Evolutionary conservation across 2,797 vertebrate genomes (phyloP), one percentile per base, ranked within the genome.

Genomic region (Erithacus rubecula): DNA sequence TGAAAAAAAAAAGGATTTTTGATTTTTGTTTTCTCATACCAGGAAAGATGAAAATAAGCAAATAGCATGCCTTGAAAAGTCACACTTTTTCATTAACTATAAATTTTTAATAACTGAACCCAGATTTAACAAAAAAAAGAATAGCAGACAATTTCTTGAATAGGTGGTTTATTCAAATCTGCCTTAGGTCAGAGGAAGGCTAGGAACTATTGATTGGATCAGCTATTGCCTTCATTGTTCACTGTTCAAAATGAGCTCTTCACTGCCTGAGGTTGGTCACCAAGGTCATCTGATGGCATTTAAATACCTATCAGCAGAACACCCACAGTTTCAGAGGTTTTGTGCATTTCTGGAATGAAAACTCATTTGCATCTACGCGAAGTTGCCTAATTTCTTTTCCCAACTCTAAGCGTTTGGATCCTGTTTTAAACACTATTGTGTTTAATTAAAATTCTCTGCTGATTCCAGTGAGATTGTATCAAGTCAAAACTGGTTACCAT

Each of bases 381-480:
- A 69, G 23, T 39, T 59, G 39, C 60, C 27, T 65, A 7, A 29
- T 24, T 36, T 44, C 56, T 80, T 52, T 37, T 11, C 26, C 46
- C 49, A 36, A 1, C 59, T 23, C 26, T 62, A 17, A 86, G 34
- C 5, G 0, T 72, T 75, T 85, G 69, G 32, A 89, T 83, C 39
- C 14, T 34, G 29, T 62, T 87, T 83, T 83, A 92, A 93, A 77
- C 36, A 22, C 44, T 56, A 12, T 19, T 80, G n/a, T 5, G 62
- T 60, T 85, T 85, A 92, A 91, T 89, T 93, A 69, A 77, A 86
- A 76, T 36, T 74, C 65, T 87, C 69, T 22, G 10, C 32, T 65
- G 62, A 87, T 83, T 95, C 86, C 58, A 43, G 37, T 22, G 36
- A 91, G 63, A 84, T 56, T 76, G 18, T 67, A 47, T 32, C 17